Evolutionary conservation across 2,113 vertebrate species (phyloP).

Genomic region (Opisthocomus hoazin): DNA sequence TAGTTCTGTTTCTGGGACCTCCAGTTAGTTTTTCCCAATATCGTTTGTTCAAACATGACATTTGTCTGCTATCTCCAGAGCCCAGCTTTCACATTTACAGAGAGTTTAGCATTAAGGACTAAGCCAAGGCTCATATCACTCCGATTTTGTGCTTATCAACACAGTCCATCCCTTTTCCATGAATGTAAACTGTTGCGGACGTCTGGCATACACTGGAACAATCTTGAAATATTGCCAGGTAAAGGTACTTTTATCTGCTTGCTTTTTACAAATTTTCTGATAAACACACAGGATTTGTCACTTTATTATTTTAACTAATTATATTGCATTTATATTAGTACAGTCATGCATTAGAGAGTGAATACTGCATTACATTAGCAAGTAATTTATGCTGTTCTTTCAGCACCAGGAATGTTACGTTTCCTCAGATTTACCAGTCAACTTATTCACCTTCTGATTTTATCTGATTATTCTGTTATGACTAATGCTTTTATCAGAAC

Average conservation of each 20-base stretch:
- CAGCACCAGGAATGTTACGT: background rate
- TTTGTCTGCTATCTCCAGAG: slow-evolving; percentile 56
- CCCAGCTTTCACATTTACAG: slow-evolving; percentile 60
- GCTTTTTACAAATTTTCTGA: background rate
- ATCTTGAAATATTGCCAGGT: background rate
- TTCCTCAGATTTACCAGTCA: background rate
- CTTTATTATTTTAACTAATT: slow-evolving; percentile 32
- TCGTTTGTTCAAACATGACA: slow-evolving; percentile 58
- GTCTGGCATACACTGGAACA: background rate
- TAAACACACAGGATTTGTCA: background rate
- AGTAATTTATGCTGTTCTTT: background rate
- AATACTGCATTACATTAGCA: background rate
- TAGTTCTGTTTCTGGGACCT: slow-evolving; percentile 31
- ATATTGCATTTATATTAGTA: background rate
- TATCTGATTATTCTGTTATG: background rate
- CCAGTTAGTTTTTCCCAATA: slow-evolving; percentile 20
- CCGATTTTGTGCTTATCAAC: slow-evolving; percentile 56
- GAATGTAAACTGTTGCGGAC: background rate
- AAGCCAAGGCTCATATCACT: slow-evolving; percentile 37
- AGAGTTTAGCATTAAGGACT: slow-evolving; percentile 46
- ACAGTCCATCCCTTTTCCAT: slow-evolving; percentile 5
- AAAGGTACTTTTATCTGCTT: background rate
- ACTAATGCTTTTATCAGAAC: slow-evolving; percentile 13
- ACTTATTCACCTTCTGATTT: background rate
- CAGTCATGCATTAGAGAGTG: background rate